Percentiles rank a stretch among this genome's conserved stretches.
Conservation (phyloP, 2,797 vertebrate species). For the Artibeus jamaicensis region DNA sequence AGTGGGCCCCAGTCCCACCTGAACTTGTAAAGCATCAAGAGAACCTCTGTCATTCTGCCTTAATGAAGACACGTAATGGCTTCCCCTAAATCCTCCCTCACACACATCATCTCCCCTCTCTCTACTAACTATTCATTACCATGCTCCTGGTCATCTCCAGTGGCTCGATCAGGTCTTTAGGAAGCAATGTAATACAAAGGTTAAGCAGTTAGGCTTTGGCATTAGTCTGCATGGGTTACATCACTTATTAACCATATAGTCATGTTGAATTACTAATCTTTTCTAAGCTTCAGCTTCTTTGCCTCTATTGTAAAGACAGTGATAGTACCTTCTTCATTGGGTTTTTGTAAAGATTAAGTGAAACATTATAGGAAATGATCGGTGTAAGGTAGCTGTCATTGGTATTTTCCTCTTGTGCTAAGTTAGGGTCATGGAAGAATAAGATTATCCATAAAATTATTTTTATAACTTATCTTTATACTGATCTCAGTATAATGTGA, state of each 20-base stretch:
- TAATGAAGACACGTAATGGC: background rate
- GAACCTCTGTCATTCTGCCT: background rate
- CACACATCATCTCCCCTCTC: background rate
- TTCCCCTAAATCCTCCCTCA: background rate
- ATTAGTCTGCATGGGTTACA: background rate
- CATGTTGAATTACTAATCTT: background rate
- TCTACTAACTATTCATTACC: background rate
- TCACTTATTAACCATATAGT: background rate
- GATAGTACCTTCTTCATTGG: background rate
- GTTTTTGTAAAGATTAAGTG: background rate
- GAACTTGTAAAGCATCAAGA: slow-evolving; percentile 14
- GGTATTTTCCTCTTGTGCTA: background rate
- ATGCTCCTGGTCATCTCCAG: background rate
- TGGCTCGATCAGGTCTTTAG: background rate
- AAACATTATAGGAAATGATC: background rate
- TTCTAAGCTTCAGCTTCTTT: background rate
- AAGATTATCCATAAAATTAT: background rate
- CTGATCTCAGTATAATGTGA: background rate
- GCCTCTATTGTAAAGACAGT: background rate
- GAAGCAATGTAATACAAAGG: background rate
- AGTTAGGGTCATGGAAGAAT: background rate
- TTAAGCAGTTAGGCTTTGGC: background rate
- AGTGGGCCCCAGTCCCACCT: background rate
- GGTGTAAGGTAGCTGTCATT: background rate
- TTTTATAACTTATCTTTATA: background rate